Base-by-base conservation (phyloP, 1,140 invertebrate genomes). In the Xylocopa sonorina region DNA sequence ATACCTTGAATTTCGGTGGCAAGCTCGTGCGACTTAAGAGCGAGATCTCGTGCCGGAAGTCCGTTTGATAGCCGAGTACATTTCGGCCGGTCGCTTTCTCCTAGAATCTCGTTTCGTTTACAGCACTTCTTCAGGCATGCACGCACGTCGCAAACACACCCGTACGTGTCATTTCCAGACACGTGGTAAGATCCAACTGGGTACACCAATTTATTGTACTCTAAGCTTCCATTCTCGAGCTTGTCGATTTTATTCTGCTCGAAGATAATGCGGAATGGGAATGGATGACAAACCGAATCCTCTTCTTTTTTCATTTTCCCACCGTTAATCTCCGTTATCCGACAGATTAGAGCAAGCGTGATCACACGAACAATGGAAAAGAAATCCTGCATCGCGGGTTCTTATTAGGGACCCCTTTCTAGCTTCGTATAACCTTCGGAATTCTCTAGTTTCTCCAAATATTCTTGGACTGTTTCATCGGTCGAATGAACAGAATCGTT, bases 111-210 rank as follows among this genome's bases (percentile, higher is more conserved):
- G 18, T 89, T 87, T 32, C 84, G 72, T n/a, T 38, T 71, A 78
- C 93, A 94, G 80, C 93, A 94, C 60, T 92, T 93, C 14, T 90
- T 86, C 48, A 94, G 51, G 38, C 93, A 93, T 0, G 64, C 78
- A 0, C 55, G 29, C 3, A 88, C 14, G 7, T 83, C 62, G 63
- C 91, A 92, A 18, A 85, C 27, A 68, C 91, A 92, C 5, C 78
- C 89, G 9, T 85, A 77, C 0, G 78, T 88, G 1, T 76, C 43
- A 16, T 91, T 83, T 21, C 60, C 80, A 2, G 87, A 76, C 0
- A 46, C 43, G 68, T 82, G 90, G 46, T 88, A 80, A 10, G 24
- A 67, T 0, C 69, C 48, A 0, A 69, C 29, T 0, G 88, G 86
- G 41, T 90, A 91, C 3, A 76, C 1, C 1, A 76, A 6, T 3